Percentiles rank a stretch among this genome's conserved stretches.
These are phyloP conservation scores for Crematogaster levior DNA, from an alignment of 2,888 invertebrate species.

Conservation along the genomic window DNA sequence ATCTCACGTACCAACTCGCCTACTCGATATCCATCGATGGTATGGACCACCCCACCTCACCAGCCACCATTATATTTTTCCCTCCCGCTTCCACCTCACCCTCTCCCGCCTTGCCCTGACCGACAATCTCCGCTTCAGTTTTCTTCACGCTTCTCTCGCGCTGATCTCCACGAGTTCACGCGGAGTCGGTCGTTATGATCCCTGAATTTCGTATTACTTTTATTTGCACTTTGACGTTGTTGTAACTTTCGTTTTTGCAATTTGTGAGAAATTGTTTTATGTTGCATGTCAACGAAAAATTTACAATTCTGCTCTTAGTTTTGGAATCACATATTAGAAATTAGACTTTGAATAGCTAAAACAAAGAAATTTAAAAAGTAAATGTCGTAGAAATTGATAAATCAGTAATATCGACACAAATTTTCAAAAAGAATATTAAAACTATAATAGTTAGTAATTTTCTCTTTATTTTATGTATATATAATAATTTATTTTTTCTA, in stretches of 20 bases:
- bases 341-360: background rate
- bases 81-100: constrained; percentile 58
- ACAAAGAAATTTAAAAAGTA: background rate
- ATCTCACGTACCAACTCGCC: constrained; percentile 84
- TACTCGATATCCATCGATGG: constrained; percentile 83
- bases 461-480: background rate
- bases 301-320: background rate
- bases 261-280: constrained; percentile 7
- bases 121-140: constrained; percentile 39
- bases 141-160: constrained; percentile 45
- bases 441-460: background rate
- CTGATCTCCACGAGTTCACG: constrained; percentile 41
- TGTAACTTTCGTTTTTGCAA: background rate
- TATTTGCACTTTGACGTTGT: constrained; percentile 30
- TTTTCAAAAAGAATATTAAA: background rate
- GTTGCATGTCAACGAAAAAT: background rate
- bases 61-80: constrained; percentile 76
- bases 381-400: background rate
- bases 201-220: constrained; percentile 61
- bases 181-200: constrained; percentile 62
- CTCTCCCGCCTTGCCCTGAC: constrained; percentile 38
- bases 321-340: background rate
- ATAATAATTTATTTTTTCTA: no score
- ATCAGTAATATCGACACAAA: background rate
- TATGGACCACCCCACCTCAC: constrained; percentile 60